Evolutionary conservation across 2,888 invertebrate species (phyloP), one percentile per base, ranked within the genome.

Genomic region (Brenthis ino): DNA sequence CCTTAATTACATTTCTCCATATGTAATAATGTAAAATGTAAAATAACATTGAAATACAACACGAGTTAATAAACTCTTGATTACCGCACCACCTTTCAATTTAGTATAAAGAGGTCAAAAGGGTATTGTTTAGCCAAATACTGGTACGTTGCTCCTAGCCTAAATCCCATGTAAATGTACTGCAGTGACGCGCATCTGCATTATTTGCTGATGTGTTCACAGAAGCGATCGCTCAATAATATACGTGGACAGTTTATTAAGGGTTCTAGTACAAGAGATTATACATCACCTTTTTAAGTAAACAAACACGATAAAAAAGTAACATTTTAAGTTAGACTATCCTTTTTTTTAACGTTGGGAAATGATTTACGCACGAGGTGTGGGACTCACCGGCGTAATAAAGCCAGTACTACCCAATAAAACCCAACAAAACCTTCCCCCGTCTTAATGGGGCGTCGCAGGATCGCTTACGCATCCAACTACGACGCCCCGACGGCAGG

Each of bases 131-230:
- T 55, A 64, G 33, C 11, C 28, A 48, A 64, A 64, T 55, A 28
- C 24, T 64, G 55, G 81, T 79, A 71, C 81, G 74, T 77, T 79
- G 80, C 77, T 76, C 81, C 78, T 72, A 57, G 56, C 80, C 80
- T 77, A 79, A 81, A 75, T 56, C 43, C 72, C 50, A 77, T 77
- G 77, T 67, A 74, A 79, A 79, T 73, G 65, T 74, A 69, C 67
- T 77, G 75, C 77, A 77, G 73, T 79, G 78, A 79, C 77, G 78
- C 72, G 79, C 81, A 85, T 84, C 84, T 77, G 77, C 77, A 80
- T 81, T 83, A 84, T 84, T 84, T 80, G 82, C 75, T 73, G 80
- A 78, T 80, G 74, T 76, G 77, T 83, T 85, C 82, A 79, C 77
- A 79, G 86, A 85, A 84, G 77, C 80, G 77, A 77, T 77, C 78